phyloP scores from a whole-genome alignment of 2,888 invertebrate genomes.

The Eupithecia centaureata region DNA sequence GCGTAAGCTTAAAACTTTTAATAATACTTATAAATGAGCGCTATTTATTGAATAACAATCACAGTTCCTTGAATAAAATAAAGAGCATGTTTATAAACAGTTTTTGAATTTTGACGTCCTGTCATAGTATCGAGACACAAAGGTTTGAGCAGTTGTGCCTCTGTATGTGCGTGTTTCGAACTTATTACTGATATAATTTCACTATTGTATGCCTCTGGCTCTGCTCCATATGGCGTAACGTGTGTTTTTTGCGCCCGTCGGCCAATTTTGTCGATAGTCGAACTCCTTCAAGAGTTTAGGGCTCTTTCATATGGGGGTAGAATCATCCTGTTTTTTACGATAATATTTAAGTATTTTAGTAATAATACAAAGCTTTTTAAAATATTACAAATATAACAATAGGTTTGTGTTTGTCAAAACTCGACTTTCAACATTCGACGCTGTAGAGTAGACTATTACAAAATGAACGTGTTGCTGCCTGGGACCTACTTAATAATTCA shows the following conservation, averaged over 20 bases:
- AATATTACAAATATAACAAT: too few relatives aligned
- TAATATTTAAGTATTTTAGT: too few relatives aligned
- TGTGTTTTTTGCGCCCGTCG: conserved; percentile 63
- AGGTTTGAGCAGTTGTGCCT: conserved; percentile 67
- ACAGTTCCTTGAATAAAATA: conserved; percentile 7
- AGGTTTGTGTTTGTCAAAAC: too few relatives aligned
- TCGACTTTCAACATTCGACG: too few relatives aligned
- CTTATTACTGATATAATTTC: conserved; percentile 82
- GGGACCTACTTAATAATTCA: too few relatives aligned
- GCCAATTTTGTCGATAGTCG: conserved; percentile 74
- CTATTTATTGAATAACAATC: conserved; percentile 3
- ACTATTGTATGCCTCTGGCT: conserved; percentile 80
- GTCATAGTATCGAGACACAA: conserved; percentile 36
- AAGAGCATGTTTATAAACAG: conserved; percentile 9
- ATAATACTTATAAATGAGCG: background rate
- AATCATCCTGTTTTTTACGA: background rate
- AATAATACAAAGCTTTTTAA: too few relatives aligned
- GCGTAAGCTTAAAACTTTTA: background rate
- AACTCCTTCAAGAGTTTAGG: conserved; percentile 51
- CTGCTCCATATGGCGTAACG: conserved; percentile 81
- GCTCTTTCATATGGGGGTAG: conserved; percentile 12
- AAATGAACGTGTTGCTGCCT: too few relatives aligned
- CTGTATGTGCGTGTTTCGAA: conserved; percentile 77
- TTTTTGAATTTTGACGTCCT: conserved; percentile 27
- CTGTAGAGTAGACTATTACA: too few relatives aligned